Conservation (phyloP, 2,113 vertebrate genomes). For the Prunella himalayana region DNA sequence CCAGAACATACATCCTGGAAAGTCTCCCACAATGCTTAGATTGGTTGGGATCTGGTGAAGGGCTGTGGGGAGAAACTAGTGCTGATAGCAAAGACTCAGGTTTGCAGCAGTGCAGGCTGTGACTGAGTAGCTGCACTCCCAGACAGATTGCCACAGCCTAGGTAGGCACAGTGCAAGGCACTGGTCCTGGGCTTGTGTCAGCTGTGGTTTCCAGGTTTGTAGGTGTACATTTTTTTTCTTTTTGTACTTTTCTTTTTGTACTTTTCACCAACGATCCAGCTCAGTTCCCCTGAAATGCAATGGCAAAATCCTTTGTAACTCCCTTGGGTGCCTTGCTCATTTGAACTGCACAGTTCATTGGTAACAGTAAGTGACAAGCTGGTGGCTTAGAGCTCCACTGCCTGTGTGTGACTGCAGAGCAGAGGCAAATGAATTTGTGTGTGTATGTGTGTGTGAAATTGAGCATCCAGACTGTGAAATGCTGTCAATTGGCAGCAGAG, state of each 20-base stretch:
- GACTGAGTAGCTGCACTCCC: background rate
- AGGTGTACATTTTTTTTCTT: rapidly evolving
- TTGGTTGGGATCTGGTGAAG: background rate
- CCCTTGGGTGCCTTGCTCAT: background rate
- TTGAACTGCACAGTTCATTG: background rate
- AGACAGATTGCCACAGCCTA: background rate
- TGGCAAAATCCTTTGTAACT: background rate
- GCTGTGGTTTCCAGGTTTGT: background rate
- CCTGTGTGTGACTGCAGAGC: background rate
- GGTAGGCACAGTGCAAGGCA: background rate
- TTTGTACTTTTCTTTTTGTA: background rate
- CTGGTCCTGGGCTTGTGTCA: background rate
- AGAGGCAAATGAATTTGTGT: background rate
- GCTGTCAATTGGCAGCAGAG: background rate
- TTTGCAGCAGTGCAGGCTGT: background rate
- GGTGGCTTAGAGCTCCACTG: background rate
- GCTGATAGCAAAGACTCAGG: background rate
- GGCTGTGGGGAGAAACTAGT: background rate
- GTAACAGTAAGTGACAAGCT: background rate
- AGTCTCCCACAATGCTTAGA: background rate
- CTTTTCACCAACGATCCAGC: background rate
- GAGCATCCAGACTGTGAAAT: background rate
- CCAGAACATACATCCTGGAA: background rate
- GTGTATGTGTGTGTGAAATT: slow-evolving; percentile 4
- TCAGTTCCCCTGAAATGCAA: background rate